Evolutionary conservation across 2,888 invertebrate genomes (phyloP).

Genomic region (Metacarcinus magister): DNA sequence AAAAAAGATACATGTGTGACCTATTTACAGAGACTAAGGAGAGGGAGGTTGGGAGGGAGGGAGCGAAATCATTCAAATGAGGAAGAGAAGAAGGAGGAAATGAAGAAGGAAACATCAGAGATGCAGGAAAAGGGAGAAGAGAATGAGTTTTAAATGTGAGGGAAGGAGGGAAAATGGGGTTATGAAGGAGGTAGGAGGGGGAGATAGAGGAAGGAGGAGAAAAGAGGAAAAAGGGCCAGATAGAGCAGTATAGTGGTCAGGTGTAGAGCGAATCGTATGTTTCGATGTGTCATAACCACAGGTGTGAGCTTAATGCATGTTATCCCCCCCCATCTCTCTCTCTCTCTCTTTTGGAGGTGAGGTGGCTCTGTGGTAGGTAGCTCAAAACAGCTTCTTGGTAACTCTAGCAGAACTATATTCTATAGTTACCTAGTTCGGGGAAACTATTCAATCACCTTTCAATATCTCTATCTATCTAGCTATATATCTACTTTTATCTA

Average conservation of each 20-base stretch:
- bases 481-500: neutral
- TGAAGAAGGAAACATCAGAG: neutral
- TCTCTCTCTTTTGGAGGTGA: neutral
- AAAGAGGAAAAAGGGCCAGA: neutral
- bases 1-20: too few relatives aligned
- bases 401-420: too few relatives aligned
- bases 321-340: neutral
- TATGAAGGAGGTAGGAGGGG: neutral
- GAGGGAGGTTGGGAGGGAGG: too few relatives aligned
- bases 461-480: neutral
- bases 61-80: too few relatives aligned
- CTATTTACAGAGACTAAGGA: too few relatives aligned
- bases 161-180: neutral
- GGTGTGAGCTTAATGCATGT: neutral
- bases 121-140: neutral
- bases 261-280: neutral
- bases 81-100: neutral
- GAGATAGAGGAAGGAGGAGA: neutral
- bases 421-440: too few relatives aligned
- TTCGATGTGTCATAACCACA: neutral
- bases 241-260: neutral
- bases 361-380: too few relatives aligned
- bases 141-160: neutral
- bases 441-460: too few relatives aligned
- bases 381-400: neutral